phyloP scores from a whole-genome alignment of 64 coral and sea anemone species.

The Dendrophyllia cribrosa region DNA sequence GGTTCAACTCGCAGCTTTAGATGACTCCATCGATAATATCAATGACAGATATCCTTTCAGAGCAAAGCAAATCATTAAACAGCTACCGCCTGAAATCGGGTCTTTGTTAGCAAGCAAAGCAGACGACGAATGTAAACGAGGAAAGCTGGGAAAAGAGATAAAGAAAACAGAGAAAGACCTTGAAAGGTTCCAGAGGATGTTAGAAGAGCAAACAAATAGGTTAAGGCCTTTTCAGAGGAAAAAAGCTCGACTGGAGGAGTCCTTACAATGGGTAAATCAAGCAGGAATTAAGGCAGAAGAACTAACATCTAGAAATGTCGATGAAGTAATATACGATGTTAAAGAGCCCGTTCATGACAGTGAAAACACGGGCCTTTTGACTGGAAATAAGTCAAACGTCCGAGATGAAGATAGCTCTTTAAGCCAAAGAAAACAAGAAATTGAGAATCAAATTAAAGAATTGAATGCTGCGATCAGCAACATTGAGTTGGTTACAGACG shows the following conservation, averaged over 20 bases:
- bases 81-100: conserved; percentile 2
- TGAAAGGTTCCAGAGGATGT: conserved; percentile 55
- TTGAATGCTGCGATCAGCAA: not conserved
- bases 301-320: not conserved
- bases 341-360: not conserved
- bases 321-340: not conserved
- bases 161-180: conserved; percentile 34
- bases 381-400: not conserved
- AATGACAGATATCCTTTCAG: not conserved
- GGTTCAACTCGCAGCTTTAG: not conserved
- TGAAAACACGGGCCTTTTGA: not conserved
- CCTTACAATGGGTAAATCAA: not conserved
- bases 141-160: not conserved
- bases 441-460: not conserved
- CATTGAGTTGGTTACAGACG: not conserved
- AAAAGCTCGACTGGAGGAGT: conserved; percentile 16
- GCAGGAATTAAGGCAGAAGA: not conserved
- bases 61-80: not conserved
- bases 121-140: not conserved
- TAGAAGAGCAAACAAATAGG: conserved; percentile 54
- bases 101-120: not conserved
- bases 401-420: no score
- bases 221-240: conserved; percentile 69
- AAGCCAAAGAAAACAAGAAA: not conserved
- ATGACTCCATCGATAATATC: not conserved